These are phyloP conservation scores for Drosophila parthenogenetica DNA, from an alignment of 2,888 invertebrate genomes.

Conservation along the genomic window DNA sequence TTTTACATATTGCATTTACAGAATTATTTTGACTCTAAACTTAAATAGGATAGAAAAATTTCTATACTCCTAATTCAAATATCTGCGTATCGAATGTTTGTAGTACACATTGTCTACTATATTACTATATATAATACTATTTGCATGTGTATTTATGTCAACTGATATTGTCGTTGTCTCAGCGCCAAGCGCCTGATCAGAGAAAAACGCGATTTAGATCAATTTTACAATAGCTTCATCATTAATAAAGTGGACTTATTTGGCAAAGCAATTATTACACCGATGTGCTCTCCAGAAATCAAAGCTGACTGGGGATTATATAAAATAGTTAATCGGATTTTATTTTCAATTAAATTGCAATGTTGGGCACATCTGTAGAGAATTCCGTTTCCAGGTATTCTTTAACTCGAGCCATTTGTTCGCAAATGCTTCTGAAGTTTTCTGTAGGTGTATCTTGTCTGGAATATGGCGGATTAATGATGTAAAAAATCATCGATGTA, in stretches of 20 bases:
- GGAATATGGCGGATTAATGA: too few species aligned
- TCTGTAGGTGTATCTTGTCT: too few species aligned
- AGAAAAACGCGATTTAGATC: slow-evolving; percentile 57
- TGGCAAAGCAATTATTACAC: slow-evolving; percentile 45
- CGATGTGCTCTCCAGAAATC: too few species aligned
- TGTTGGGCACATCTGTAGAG: too few species aligned
- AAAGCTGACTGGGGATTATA: too few species aligned
- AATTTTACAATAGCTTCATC: slow-evolving; percentile 53
- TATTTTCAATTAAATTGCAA: too few species aligned
- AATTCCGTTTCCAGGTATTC: too few species aligned
- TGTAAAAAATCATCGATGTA: too few species aligned
- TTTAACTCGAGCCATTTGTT: too few species aligned
- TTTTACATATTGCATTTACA: slow-evolving; percentile 68
- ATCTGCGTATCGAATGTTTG: slow-evolving; percentile 35
- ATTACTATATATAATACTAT: slow-evolving; percentile 2
- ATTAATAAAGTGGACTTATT: slow-evolving; percentile 46
- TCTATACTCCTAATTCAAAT: slow-evolving; percentile 45
- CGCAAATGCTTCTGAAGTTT: too few species aligned
- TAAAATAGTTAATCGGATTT: too few species aligned
- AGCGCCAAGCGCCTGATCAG: slow-evolving; percentile 60
- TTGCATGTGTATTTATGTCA: slow-evolving; percentile 57
- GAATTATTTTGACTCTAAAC: slow-evolving; percentile 67
- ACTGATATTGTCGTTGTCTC: slow-evolving; percentile 45
- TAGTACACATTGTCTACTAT: too few species aligned
- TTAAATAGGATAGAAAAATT: slow-evolving; percentile 67